Conservation (phyloP, 1,140 invertebrate genomes). For the Liolophura sinensis region DNA sequence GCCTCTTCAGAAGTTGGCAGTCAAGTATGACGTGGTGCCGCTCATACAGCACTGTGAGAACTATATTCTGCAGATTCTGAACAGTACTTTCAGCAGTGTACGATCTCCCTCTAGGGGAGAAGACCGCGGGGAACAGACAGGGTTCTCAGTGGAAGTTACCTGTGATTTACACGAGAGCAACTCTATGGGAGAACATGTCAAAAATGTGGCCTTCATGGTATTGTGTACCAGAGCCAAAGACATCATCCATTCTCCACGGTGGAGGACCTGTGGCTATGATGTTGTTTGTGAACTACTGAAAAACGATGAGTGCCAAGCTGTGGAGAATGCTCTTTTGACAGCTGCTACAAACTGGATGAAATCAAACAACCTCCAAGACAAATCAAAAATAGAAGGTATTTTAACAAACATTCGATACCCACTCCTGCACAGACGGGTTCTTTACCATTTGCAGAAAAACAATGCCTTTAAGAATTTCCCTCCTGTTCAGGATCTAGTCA, state of each 20-base stretch:
- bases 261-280: conserved; percentile 36
- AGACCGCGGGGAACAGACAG: background rate
- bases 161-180: conserved; percentile 40
- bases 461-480: conserved; percentile 53
- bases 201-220: conserved; percentile 37
- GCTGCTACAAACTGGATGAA: conserved; percentile 55
- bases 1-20: conserved; percentile 39
- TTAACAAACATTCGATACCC: conserved; percentile 51
- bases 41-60: conserved; percentile 44
- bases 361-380: conserved; percentile 45
- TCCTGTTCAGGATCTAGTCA: conserved; percentile 42
- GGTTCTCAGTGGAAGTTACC: conserved; percentile 35
- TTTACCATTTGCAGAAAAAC: conserved; percentile 51
- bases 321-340: conserved; percentile 48
- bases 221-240: conserved; percentile 43
- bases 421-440: conserved; percentile 40
- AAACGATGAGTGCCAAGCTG: conserved; percentile 39
- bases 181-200: conserved; percentile 33
- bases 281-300: conserved; percentile 44
- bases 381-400: conserved; percentile 48
- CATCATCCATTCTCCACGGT: conserved; percentile 33
- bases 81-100: conserved; percentile 19
- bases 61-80: conserved; percentile 46
- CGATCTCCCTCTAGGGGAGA: too few species aligned
- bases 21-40: conserved; percentile 42